Percentiles rank a stretch among this genome's conserved stretches.
Evolutionary conservation across 2,113 vertebrate species (phyloP).

Genomic region (Anolis sagrei): DNA sequence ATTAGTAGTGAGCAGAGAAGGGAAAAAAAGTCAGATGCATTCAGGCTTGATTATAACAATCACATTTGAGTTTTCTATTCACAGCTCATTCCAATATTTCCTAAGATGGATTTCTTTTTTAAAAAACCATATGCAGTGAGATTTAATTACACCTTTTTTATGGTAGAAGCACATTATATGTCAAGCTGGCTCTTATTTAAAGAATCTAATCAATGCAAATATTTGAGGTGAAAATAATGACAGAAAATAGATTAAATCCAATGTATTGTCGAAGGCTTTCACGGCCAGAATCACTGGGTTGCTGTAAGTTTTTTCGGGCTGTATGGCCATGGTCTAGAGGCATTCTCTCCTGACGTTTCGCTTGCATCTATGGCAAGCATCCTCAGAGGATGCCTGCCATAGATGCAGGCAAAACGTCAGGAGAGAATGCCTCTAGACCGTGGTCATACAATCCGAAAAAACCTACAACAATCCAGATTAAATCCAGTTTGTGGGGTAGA

Average conservation of each 20-base stretch:
- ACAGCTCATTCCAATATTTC: background rate
- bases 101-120: background rate
- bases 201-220: fast-evolving
- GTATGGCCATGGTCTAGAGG: too few relatives aligned
- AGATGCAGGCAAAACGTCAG: too few relatives aligned
- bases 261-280: too few relatives aligned
- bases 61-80: background rate
- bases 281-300: too few relatives aligned
- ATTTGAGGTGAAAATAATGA: background rate
- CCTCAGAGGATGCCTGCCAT: too few relatives aligned
- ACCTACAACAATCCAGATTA: too few relatives aligned
- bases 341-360: too few relatives aligned
- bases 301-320: too few relatives aligned
- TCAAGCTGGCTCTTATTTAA: background rate
- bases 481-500: background rate
- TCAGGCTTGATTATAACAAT: background rate
- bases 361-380: too few relatives aligned
- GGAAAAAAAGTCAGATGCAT: background rate
- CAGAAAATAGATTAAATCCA: background rate
- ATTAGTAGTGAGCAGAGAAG: background rate
- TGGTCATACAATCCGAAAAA: too few relatives aligned
- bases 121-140: background rate
- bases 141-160: background rate
- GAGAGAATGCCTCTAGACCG: too few relatives aligned
- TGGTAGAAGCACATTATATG: background rate